These are phyloP conservation scores for Micrasema minimum DNA, from an alignment of 1,140 invertebrate genomes.

Conservation along the genomic window DNA sequence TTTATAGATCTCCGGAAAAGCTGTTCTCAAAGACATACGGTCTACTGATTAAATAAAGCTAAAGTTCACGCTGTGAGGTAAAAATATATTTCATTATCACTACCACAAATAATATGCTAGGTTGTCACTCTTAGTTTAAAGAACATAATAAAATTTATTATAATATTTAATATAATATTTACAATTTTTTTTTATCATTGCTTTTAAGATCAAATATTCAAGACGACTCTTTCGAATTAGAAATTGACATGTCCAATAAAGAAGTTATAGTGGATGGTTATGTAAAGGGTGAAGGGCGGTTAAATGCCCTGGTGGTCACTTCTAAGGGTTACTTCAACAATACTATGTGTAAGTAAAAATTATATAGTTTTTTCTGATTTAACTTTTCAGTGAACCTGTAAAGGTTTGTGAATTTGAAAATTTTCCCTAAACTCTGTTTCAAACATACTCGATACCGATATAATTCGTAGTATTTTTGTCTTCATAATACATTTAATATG, in stretches of 20 bases:
- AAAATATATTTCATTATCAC: background rate
- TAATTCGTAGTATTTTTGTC: too few relatives aligned
- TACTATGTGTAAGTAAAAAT: slow-evolving; percentile 66
- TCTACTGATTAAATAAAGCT: slow-evolving; percentile 62
- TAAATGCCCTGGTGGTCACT: slow-evolving; percentile 65
- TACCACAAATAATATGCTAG: too few relatives aligned
- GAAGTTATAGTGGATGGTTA: slow-evolving; percentile 62
- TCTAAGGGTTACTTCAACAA: slow-evolving; percentile 60
- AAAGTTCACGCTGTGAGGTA: slow-evolving; percentile 66
- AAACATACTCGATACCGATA: too few relatives aligned
- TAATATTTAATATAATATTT: too few relatives aligned
- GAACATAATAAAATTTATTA: too few relatives aligned
- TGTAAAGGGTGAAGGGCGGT: slow-evolving; percentile 65
- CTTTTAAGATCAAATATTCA: slow-evolving; percentile 61
- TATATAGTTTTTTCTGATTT: too few relatives aligned
- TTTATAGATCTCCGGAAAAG: slow-evolving; percentile 62
- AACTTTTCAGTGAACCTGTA: too few relatives aligned
- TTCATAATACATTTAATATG: too few relatives aligned
- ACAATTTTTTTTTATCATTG: too few relatives aligned
- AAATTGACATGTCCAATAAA: slow-evolving; percentile 67
- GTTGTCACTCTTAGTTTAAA: too few relatives aligned
- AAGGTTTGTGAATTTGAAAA: too few relatives aligned
- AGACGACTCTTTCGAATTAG: slow-evolving; percentile 65
- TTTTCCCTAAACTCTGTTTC: too few relatives aligned
- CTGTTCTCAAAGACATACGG: slow-evolving; percentile 62